These are phyloP conservation scores for Geopemphigus sp. DNA, from an alignment of 1,140 invertebrate species.

Conservation along the genomic window DNA sequence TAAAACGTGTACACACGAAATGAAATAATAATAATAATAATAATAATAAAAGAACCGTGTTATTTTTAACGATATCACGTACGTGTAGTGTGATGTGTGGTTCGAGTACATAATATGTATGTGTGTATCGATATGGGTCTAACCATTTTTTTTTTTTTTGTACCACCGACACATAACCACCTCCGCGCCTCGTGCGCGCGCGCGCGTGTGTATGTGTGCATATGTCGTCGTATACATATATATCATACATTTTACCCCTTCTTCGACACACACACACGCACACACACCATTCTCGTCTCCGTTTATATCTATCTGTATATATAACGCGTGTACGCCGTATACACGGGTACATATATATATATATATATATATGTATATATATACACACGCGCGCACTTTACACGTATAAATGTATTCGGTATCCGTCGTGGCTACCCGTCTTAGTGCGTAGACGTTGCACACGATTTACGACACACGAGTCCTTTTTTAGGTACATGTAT, in stretches of 20 bases:
- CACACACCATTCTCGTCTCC: background rate
- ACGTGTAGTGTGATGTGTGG: background rate
- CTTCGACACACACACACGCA: background rate
- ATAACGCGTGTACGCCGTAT: too few species aligned
- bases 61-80: slow-evolving; percentile 38
- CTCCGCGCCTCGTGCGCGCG: too few species aligned
- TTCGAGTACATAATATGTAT: background rate
- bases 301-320: background rate
- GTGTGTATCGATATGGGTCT: slow-evolving; percentile 24
- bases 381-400: background rate
- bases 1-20: background rate
- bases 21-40: background rate
- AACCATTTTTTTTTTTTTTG: slow-evolving; percentile 7
- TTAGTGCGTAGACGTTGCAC: slow-evolving; percentile 22
- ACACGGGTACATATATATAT: too few species aligned
- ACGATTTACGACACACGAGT: slow-evolving; percentile 28
- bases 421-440: slow-evolving; percentile 20
- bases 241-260: background rate
- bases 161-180: background rate
- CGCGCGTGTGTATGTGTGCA: too few species aligned
- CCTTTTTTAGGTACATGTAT: background rate
- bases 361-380: background rate
- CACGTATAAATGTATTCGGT: too few species aligned
- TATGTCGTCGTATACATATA: background rate
- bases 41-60: slow-evolving; percentile 7